Conservation (phyloP, 1,140 invertebrate genomes). For the Drosophila lacteicornis region DNA sequence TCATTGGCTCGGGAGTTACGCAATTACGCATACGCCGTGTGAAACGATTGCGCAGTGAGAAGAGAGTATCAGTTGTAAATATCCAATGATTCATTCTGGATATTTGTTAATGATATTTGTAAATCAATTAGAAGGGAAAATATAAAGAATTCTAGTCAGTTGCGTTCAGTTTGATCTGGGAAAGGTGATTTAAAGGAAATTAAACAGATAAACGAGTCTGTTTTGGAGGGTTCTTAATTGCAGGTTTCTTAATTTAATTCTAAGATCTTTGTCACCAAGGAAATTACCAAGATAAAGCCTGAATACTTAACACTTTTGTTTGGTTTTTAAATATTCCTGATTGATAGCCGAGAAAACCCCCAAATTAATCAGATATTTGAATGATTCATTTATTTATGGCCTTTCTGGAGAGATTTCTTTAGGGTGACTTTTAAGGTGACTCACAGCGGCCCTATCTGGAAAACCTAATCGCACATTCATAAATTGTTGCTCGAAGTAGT, state of each 20-base stretch:
- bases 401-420: neutral
- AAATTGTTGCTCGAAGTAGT: constrained; percentile 7
- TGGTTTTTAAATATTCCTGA: neutral
- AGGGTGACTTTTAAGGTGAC: neutral
- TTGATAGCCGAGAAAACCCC: neutral
- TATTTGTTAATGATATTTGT: neutral
- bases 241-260: neutral
- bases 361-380: neutral
- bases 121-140: constrained; percentile 6
- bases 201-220: neutral
- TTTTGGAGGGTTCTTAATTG: too few relatives aligned
- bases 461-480: constrained; percentile 6
- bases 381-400: neutral
- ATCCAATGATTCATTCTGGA: neutral
- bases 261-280: neutral
- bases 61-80: neutral
- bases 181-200: neutral
- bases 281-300: neutral
- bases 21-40: constrained; percentile 72
- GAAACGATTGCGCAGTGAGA: constrained; percentile 18
- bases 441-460: neutral
- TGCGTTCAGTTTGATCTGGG: neutral
- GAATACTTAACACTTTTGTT: neutral
- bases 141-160: too few relatives aligned
- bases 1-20: constrained; percentile 39